These are phyloP conservation scores for Napeogenes sylphis DNA, from an alignment of 2,888 invertebrate genomes.

Conservation along the genomic window DNA sequence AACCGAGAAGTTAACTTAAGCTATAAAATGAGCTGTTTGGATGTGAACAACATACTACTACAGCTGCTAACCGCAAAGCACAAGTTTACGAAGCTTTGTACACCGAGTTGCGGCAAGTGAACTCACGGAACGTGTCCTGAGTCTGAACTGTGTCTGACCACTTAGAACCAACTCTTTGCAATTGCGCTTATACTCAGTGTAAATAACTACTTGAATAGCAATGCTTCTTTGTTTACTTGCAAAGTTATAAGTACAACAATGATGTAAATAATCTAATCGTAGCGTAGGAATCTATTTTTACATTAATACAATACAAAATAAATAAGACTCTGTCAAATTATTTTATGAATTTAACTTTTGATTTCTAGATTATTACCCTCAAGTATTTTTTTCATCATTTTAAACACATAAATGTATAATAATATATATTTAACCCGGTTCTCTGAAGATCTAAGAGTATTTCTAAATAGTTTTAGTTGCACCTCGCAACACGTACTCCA, in stretches of 20 bases:
- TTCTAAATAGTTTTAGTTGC: too few relatives aligned
- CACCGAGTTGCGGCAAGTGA: not conserved
- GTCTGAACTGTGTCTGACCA: not conserved
- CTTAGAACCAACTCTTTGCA: not conserved
- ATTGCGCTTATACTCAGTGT: not conserved
- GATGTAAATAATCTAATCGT: not conserved
- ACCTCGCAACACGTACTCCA: not conserved
- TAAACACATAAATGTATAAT: too few relatives aligned
- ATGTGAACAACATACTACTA: not conserved
- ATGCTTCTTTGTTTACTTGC: not conserved
- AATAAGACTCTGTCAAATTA: too few relatives aligned
- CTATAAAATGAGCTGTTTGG: conserved; percentile 1
- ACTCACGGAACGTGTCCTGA: conserved; percentile 1
- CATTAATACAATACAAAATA: too few relatives aligned
- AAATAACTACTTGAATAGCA: too few relatives aligned
- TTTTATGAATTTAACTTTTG: too few relatives aligned
- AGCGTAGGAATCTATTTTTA: too few relatives aligned
- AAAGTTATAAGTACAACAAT: not conserved
- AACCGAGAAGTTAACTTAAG: too few relatives aligned
- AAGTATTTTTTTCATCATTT: too few relatives aligned
- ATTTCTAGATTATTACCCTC: too few relatives aligned
- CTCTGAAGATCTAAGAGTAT: too few relatives aligned
- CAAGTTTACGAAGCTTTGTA: conserved; percentile 4
- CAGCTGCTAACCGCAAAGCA: conserved; percentile 1
- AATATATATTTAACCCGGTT: too few relatives aligned